phyloP scores from a whole-genome alignment of 2,113 vertebrate species.

The Pseudopodoces humilis region DNA sequence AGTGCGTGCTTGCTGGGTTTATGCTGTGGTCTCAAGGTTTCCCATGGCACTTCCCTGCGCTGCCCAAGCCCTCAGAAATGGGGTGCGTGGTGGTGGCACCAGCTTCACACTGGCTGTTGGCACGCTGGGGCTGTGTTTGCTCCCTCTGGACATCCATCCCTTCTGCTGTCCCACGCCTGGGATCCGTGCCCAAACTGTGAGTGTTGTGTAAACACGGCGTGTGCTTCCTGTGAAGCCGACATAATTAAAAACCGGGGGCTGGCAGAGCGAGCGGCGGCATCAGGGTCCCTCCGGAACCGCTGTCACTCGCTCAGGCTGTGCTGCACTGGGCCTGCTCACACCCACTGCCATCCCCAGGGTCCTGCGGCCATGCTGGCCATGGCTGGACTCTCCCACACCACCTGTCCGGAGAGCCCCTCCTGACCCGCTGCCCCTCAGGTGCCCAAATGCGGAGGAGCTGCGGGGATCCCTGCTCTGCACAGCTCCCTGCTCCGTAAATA shows the following conservation, averaged over 20 bases:
- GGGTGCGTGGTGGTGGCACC: rapidly evolving
- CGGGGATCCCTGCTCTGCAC: neutral
- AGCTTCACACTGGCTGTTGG: conserved; percentile 21
- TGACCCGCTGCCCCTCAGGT: rapidly evolving
- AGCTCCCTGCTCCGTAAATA: neutral
- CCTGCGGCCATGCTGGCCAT: rapidly evolving
- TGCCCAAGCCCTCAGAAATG: neutral
- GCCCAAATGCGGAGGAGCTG: rapidly evolving
- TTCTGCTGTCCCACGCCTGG: neutral
- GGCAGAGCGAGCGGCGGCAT: rapidly evolving
- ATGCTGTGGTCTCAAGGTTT: neutral
- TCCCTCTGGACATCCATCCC: neutral
- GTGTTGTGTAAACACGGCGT: conserved; percentile 43
- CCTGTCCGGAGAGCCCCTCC: neutral
- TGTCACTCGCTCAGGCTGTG: rapidly evolving
- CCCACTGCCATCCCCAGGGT: neutral
- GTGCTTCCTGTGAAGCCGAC: neutral
- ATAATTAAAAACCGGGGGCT: neutral
- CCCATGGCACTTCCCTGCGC: neutral
- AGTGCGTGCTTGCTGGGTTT: neutral
- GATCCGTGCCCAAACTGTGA: neutral
- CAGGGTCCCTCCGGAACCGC: neutral
- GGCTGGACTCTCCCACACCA: rapidly evolving
- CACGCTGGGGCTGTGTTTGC: neutral
- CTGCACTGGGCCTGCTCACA: rapidly evolving